Base-by-base conservation (phyloP, 1,140 invertebrate genomes). In the Drosophila obscura region DNA sequence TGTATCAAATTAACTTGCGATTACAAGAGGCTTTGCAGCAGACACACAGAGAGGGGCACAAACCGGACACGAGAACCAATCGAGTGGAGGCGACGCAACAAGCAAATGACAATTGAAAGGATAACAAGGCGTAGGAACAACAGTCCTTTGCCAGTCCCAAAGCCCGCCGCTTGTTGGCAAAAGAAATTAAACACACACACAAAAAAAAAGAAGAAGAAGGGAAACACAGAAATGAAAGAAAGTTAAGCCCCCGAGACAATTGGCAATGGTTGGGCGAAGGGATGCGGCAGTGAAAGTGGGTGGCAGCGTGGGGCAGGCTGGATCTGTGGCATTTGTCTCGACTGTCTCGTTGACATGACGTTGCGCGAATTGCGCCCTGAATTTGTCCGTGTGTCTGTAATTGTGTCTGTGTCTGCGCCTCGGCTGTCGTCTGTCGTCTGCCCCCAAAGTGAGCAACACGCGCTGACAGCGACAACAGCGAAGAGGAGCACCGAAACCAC, bases 331-430 rank as follows among this genome's bases (percentile, higher is more conserved):
- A 82, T 78, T 85, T 79, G 83, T 88, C 83, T 82, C 67, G 82
- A 88, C 84, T 87, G 82, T 87, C 82, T 87, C 66, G 82, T 87
- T 87, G 82, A 87, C 82, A 87, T 87, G 82, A 87, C 82, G 78
- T 79, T 78, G 83, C 75, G 78, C 83, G 82, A 87, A 88, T 87
- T 85, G 78, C 87, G 68, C 61, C 63, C 75, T 77, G 75, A 68
- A 65, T 66, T 87, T 87, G 84, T 81, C 71, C 62, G 68, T 66
- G 28, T 59, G 52, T 48, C 16, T 16, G 72, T 51, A 52, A 63
- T 50, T 63, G 58, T 53, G 48, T 46, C 69, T 58, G 61, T 24
- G 41, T 63, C 50, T 65, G 57, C 48, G 56, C 53, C 53, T 58
- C 56, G 46, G 16, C 22, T 52, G 77, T 48, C 62, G 82, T 75